phyloP scores from a whole-genome alignment of 37 sponge, comb jelly and placozoan species.

The Agelas oroides region DNA sequence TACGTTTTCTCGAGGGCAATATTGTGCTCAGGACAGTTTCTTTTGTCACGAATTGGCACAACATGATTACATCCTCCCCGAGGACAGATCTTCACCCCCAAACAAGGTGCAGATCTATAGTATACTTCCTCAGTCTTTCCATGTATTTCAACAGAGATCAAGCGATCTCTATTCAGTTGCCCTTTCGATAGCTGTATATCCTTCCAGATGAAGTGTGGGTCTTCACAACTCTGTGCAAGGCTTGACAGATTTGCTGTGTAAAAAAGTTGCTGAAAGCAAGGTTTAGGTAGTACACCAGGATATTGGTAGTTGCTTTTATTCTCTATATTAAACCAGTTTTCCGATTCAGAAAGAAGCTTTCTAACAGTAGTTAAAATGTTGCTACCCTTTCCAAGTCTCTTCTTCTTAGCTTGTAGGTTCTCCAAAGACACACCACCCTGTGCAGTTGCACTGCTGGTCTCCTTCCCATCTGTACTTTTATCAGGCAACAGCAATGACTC shows the following conservation, averaged over 20 bases:
- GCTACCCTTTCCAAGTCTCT: slow-evolving; percentile 18
- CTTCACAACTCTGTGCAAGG: neutral
- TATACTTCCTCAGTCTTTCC: slow-evolving; percentile 3
- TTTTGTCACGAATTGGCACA: neutral
- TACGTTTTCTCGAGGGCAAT: neutral
- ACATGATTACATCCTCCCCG: neutral
- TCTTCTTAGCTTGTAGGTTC: neutral
- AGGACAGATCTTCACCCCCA: slow-evolving; percentile 5
- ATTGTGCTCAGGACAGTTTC: slow-evolving; percentile 9
- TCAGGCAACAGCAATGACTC: neutral
- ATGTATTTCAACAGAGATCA: slow-evolving; percentile 14
- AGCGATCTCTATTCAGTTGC: slow-evolving; percentile 2
- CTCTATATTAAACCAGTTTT: slow-evolving; percentile 17
- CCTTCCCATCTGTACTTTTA: neutral
- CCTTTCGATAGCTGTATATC: slow-evolving; percentile 13
- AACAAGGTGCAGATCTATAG: slow-evolving; percentile 11
- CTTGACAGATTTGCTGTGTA: neutral
- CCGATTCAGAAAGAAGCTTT: neutral
- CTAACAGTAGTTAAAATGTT: slow-evolving; percentile 8
- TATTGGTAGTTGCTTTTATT: slow-evolving; percentile 21
- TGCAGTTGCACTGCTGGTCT: neutral
- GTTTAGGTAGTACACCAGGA: slow-evolving; percentile 8
- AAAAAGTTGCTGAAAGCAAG: slow-evolving; percentile 3
- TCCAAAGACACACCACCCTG: neutral
- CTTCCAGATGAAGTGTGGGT: slow-evolving; percentile 4